Conservation (phyloP, 2,113 vertebrate genomes). For the Brachirus orientalis region DNA sequence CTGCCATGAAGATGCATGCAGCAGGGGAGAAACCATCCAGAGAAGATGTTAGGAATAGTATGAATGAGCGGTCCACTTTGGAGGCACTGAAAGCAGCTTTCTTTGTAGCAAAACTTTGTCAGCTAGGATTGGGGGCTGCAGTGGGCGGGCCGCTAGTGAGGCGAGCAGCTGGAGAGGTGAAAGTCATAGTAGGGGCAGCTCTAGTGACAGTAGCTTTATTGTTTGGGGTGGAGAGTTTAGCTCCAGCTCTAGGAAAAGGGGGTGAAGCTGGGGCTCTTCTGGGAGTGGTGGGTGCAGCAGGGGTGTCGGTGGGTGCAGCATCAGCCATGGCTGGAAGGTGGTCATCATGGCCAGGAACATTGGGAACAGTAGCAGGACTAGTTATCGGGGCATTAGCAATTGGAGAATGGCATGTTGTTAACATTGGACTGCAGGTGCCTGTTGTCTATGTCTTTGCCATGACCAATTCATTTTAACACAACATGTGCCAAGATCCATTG, state of each 20-base stretch:
- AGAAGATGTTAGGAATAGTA: slow-evolving; percentile 37
- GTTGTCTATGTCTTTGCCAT: slow-evolving; percentile 72
- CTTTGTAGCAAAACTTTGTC: slow-evolving; percentile 70
- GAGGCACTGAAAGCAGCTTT: slow-evolving; percentile 71
- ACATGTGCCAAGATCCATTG: neutral
- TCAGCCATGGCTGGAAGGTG: slow-evolving; percentile 58
- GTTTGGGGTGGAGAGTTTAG: slow-evolving; percentile 27
- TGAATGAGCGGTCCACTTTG: slow-evolving; percentile 58
- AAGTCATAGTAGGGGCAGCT: slow-evolving; percentile 64
- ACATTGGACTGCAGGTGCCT: slow-evolving; percentile 72
- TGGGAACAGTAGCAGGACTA: slow-evolving; percentile 64
- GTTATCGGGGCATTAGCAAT: slow-evolving; percentile 59
- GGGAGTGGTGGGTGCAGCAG: slow-evolving; percentile 66
- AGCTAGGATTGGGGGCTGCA: slow-evolving; percentile 72
- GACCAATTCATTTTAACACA: slow-evolving; percentile 63
- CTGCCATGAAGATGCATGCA: slow-evolving; percentile 41
- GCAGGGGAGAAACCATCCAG: slow-evolving; percentile 34
- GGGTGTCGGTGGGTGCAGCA: slow-evolving; percentile 70
- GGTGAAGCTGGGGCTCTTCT: slow-evolving; percentile 70
- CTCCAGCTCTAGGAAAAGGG: slow-evolving; percentile 56
- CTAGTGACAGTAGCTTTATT: slow-evolving; percentile 48
- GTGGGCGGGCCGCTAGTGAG: slow-evolving; percentile 67
- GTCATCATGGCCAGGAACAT: slow-evolving; percentile 61
- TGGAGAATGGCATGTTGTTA: slow-evolving; percentile 68
- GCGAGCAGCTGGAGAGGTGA: slow-evolving; percentile 41